These are phyloP conservation scores for Arrhamphus sclerolepis DNA, from an alignment of 2,797 vertebrate genomes.

Conservation along the genomic window DNA sequence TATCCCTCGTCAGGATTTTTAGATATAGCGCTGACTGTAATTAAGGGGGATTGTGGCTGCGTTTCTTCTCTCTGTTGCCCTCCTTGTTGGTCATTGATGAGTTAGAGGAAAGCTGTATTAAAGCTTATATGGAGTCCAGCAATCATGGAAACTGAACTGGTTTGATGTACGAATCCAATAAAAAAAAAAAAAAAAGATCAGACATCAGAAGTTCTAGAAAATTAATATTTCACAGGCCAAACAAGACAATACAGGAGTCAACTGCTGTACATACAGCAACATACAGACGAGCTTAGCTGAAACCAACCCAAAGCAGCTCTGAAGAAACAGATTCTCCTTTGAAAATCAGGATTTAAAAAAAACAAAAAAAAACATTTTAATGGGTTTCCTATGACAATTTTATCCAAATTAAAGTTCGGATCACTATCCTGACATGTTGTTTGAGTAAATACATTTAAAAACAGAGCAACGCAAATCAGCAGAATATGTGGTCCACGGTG, in stretches of 20 bases:
- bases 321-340: slow-evolving; percentile 35
- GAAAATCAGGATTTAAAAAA: neutral
- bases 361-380: neutral
- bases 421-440: slow-evolving; percentile 18
- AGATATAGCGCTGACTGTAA: slow-evolving; percentile 81
- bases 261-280: slow-evolving; percentile 45
- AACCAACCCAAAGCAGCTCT: slow-evolving; percentile 50
- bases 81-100: slow-evolving; percentile 74
- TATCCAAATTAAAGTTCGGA: slow-evolving; percentile 17
- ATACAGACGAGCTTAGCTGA: slow-evolving; percentile 63
- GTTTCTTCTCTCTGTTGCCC: slow-evolving; percentile 73
- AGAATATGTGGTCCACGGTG: slow-evolving; percentile 48
- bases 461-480: slow-evolving; percentile 16
- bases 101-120: slow-evolving; percentile 72
- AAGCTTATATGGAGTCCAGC: slow-evolving; percentile 70
- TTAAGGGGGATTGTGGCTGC: slow-evolving; percentile 78
- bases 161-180: slow-evolving; percentile 78
- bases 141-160: slow-evolving; percentile 63
- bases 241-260: slow-evolving; percentile 44
- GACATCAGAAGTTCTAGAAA: slow-evolving; percentile 69
- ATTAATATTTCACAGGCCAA: slow-evolving; percentile 48
- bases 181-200: slow-evolving; percentile 72
- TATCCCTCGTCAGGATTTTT: slow-evolving; percentile 82
- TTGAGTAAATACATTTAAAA: slow-evolving; percentile 13
- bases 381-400: slow-evolving; percentile 10